phyloP scores from a whole-genome alignment of 1,140 invertebrate species.

The Polypedilum vanderplanki region DNA sequence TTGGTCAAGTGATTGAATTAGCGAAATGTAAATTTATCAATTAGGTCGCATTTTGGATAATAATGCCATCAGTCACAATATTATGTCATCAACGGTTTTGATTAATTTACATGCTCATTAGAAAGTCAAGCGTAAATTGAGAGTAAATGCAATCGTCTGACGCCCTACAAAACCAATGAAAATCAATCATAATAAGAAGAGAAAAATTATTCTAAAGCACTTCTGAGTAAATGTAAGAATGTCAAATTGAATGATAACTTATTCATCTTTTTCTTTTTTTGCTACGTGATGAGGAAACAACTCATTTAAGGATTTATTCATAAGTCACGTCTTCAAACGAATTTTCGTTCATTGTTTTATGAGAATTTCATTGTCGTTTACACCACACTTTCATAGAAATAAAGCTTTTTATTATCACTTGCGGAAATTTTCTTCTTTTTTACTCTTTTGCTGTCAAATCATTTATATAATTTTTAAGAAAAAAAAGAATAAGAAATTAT shows the following conservation, averaged over 20 bases:
- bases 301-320: constrained; percentile 15
- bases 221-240: constrained; percentile 17
- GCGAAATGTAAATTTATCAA: neutral
- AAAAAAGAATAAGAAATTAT: no score
- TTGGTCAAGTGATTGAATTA: neutral
- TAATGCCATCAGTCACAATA: no score
- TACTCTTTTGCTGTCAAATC: no score
- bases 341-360: neutral
- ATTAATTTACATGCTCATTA: neutral
- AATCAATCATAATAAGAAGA: constrained; percentile 26
- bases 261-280: neutral
- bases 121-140: neutral
- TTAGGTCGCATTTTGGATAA: neutral
- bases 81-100: no score
- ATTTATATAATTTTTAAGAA: no score
- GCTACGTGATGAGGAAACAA: constrained; percentile 24
- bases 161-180: neutral
- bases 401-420: no score
- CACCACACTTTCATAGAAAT: no score
- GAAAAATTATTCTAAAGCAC: neutral
- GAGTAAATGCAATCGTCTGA: neutral
- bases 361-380: no score
- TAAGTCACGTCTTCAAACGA: neutral
- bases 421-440: no score
- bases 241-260: constrained; percentile 28